Percentiles rank a stretch among this genome's conserved stretches.
Evolutionary conservation across 2,113 vertebrate species (phyloP).

Genomic region (Genyomyrus donnyi): DNA sequence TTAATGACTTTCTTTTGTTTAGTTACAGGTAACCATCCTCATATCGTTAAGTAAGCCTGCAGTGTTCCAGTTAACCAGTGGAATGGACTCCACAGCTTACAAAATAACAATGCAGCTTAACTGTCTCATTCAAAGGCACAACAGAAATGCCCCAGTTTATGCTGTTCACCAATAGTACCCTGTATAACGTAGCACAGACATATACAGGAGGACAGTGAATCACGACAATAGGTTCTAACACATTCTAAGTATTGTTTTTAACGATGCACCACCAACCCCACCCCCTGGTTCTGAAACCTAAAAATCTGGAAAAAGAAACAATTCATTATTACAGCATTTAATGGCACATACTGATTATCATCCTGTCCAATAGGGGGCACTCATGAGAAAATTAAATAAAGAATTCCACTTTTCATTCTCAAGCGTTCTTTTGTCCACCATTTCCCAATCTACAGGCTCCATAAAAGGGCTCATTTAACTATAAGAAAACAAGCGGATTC

Average conservation of each 20-base stretch:
- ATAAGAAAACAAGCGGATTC: not conserved
- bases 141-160: not conserved
- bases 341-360: not conserved
- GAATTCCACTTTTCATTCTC: not conserved
- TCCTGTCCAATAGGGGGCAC: not conserved
- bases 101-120: not conserved
- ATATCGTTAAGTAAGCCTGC: not conserved
- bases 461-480: not conserved
- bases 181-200: not conserved
- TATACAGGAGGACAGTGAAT: not conserved
- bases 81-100: not conserved
- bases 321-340: not conserved
- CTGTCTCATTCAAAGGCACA: not conserved
- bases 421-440: not conserved
- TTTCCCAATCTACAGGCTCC: not conserved
- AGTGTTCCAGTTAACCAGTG: not conserved
- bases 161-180: not conserved
- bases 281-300: not conserved
- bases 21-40: not conserved
- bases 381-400: not conserved
- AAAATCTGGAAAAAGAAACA: not conserved
- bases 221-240: not conserved
- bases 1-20: not conserved
- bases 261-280: not conserved
- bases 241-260: not conserved